These are phyloP conservation scores for Druon quercuslanigerum DNA, from an alignment of 1,140 invertebrate genomes.

Conservation along the genomic window DNA sequence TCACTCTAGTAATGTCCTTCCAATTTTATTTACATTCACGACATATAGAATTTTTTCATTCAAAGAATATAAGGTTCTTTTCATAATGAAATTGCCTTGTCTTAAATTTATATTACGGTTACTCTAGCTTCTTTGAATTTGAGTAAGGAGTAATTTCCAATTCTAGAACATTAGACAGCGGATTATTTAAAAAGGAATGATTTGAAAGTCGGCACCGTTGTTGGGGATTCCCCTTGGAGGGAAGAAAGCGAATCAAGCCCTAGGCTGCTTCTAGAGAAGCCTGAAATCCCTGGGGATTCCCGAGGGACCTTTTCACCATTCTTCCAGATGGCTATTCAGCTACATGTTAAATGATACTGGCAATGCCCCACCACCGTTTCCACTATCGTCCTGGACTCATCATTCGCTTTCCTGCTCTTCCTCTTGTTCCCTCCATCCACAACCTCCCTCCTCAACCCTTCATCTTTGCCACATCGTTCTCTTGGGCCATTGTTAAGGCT, in stretches of 20 bases:
- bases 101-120: too few species aligned
- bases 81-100: too few species aligned
- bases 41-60: too few species aligned
- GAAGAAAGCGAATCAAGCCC: conserved; percentile 20
- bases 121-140: too few species aligned
- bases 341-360: conserved; percentile 59
- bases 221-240: neutral
- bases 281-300: conserved; percentile 27
- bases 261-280: conserved; percentile 17
- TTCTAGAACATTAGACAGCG: neutral
- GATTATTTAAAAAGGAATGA: neutral
- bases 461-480: conserved; percentile 50
- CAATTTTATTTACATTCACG: too few species aligned
- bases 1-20: too few species aligned
- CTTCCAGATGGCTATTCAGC: conserved; percentile 60
- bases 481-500: conserved; percentile 50
- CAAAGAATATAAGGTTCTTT: too few species aligned
- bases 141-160: neutral
- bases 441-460: conserved; percentile 42
- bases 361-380: conserved; percentile 14
- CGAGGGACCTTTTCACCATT: conserved; percentile 45
- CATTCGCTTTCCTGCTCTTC: conserved; percentile 49
- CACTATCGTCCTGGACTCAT: conserved; percentile 55
- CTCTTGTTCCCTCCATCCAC: conserved; percentile 33
- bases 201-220: conserved; percentile 10